Evolutionary conservation across 2,113 vertebrate genomes (phyloP).

Genomic region (Macquaria ambigua): DNA sequence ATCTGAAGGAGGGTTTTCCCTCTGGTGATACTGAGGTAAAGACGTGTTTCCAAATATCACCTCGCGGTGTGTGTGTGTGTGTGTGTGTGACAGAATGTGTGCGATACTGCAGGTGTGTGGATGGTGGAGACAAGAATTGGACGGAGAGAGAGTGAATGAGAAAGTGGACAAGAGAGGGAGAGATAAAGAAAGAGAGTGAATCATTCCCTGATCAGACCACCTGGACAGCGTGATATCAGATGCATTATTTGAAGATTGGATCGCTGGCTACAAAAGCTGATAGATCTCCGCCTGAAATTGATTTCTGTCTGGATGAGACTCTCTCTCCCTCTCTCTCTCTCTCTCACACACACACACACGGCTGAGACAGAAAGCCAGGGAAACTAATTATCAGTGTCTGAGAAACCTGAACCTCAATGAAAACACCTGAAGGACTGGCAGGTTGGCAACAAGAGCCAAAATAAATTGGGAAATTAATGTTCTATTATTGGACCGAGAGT

Average conservation of each 20-base stretch:
- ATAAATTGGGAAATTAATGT: slow-evolving; percentile 81
- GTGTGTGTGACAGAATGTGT: slow-evolving; percentile 50
- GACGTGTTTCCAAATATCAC: slow-evolving; percentile 71
- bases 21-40: slow-evolving; percentile 64
- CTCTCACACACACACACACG: slow-evolving; percentile 9
- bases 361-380: slow-evolving; percentile 72
- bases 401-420: slow-evolving; percentile 75
- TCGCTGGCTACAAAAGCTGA: slow-evolving; percentile 81
- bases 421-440: slow-evolving; percentile 81
- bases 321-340: neutral
- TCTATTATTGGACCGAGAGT: slow-evolving; percentile 71
- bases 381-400: slow-evolving; percentile 82
- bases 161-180: slow-evolving; percentile 49
- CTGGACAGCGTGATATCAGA: slow-evolving; percentile 82
- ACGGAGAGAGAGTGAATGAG: slow-evolving; percentile 50
- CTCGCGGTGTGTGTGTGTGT: slow-evolving; percentile 23
- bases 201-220: slow-evolving; percentile 80
- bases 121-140: slow-evolving; percentile 53
- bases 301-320: slow-evolving; percentile 81
- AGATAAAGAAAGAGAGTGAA: slow-evolving; percentile 68
- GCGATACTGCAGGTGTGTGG: slow-evolving; percentile 66
- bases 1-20: slow-evolving; percentile 56
- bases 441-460: slow-evolving; percentile 69
- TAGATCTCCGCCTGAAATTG: slow-evolving; percentile 83
- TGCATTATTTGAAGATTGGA: slow-evolving; percentile 84